These are phyloP conservation scores for Myotis yumanensis DNA, from an alignment of 2,113 vertebrate species.

Conservation along the genomic window DNA sequence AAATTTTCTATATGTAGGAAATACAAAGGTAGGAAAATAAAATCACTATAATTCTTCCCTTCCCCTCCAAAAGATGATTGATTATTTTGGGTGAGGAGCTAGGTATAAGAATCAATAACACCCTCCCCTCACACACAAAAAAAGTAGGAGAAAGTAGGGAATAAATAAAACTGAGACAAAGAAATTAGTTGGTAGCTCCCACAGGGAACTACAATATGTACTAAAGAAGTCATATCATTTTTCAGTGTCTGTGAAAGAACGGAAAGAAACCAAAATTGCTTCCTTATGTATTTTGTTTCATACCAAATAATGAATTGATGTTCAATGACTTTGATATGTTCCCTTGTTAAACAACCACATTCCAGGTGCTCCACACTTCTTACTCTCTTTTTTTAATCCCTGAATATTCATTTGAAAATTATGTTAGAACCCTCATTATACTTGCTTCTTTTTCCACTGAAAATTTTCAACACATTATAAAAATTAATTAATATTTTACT, in stretches of 20 bases:
- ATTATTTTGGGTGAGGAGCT: not conserved
- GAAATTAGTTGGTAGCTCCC: not conserved
- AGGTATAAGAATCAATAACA: not conserved
- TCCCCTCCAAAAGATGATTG: not conserved
- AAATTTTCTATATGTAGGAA: not conserved
- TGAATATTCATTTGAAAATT: slow-evolving; percentile 38
- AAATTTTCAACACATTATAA: not conserved
- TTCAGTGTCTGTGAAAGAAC: slow-evolving; percentile 10
- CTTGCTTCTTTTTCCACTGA: slow-evolving; percentile 13
- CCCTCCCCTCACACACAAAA: not conserved
- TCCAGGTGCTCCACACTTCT: not conserved
- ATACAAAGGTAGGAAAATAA: slow-evolving; percentile 20
- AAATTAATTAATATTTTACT: slow-evolving; percentile 57
- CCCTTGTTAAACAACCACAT: not conserved
- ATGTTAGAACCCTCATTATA: slow-evolving; percentile 21
- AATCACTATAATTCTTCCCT: not conserved
- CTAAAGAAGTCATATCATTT: not conserved
- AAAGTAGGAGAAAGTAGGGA: not conserved
- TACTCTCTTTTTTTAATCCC: not conserved
- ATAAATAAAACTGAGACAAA: slow-evolving; percentile 33
- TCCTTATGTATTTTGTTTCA: not conserved
- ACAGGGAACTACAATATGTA: not conserved
- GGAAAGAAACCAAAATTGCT: not conserved
- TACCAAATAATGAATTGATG: slow-evolving; percentile 27
- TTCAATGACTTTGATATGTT: slow-evolving; percentile 15